Evolutionary conservation across 2,113 vertebrate species (phyloP).

Genomic region (Halcyon senegalensis): DNA sequence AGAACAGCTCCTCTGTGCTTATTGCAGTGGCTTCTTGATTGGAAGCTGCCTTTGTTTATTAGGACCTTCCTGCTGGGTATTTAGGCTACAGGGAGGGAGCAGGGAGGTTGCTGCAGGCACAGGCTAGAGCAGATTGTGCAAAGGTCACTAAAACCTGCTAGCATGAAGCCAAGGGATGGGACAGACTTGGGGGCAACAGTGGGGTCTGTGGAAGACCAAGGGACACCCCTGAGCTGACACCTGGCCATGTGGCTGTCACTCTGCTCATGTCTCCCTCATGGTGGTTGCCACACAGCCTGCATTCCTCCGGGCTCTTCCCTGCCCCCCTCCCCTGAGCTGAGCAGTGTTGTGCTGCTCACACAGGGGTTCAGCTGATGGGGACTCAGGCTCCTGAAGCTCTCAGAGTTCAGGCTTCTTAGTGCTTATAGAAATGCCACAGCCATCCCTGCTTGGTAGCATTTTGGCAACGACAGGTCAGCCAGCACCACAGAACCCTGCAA

Average conservation of each 20-base stretch:
- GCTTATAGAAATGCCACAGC: neutral
- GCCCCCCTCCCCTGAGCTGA: neutral
- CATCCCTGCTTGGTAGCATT: neutral
- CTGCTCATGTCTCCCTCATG: neutral
- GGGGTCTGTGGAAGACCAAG: neutral
- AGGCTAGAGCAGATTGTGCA: neutral
- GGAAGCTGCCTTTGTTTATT: neutral
- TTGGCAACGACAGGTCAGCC: neutral
- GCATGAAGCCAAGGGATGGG: neutral
- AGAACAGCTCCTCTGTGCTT: neutral
- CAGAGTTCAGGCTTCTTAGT: neutral
- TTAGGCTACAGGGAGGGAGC: neutral
- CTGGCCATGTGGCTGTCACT: neutral
- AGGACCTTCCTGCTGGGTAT: neutral
- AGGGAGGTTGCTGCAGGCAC: neutral
- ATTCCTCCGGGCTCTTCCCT: neutral
- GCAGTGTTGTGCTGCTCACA: neutral
- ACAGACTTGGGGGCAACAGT: no score
- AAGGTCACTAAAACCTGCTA: neutral
- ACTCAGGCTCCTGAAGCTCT: neutral
- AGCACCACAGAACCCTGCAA: neutral
- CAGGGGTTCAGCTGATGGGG: neutral
- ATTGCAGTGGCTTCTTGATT: neutral
- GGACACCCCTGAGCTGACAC: neutral
- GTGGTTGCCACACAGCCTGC: accelerated